Conservation (phyloP, 2,888 invertebrate genomes). For the Trachelus iudaicus region DNA sequence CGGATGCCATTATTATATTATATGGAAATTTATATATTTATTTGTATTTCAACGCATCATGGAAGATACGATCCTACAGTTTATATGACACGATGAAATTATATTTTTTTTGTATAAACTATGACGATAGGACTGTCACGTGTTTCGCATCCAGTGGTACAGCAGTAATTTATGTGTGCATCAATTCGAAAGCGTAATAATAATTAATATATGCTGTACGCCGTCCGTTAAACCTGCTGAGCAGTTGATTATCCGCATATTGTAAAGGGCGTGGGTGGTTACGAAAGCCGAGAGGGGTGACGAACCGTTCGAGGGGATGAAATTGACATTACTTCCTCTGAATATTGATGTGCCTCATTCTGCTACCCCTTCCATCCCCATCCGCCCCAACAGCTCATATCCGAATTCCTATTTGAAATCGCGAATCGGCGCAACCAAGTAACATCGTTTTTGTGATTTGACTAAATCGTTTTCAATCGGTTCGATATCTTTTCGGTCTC, state of each 20-base stretch:
- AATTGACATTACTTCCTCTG: constrained; percentile 35
- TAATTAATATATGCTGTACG: constrained; percentile 55
- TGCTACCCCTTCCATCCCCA: not conserved
- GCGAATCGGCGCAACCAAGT: constrained; percentile 2
- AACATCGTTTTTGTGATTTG: constrained; percentile 6
- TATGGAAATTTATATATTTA: not conserved
- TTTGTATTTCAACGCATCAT: not conserved
- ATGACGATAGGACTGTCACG: not conserved
- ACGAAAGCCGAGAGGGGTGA: constrained; percentile 13
- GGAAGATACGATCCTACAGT: not conserved
- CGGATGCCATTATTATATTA: not conserved
- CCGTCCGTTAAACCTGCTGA: constrained; percentile 46
- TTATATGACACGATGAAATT: not conserved
- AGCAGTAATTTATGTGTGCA: constrained; percentile 41
- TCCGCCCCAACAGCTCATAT: not conserved
- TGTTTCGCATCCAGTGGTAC: not conserved
- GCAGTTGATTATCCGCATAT: constrained; percentile 43
- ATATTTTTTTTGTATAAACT: not conserved
- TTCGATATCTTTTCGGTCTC: constrained; percentile 14
- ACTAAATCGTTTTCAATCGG: constrained; percentile 42
- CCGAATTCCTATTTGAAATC: not conserved
- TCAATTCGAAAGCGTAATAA: constrained; percentile 39
- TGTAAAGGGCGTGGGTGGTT: constrained; percentile 23
- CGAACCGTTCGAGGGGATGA: constrained; percentile 22
- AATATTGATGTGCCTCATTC: constrained; percentile 36